These are phyloP conservation scores for Vimba vimba DNA, from an alignment of 2,113 vertebrate species.

Conservation along the genomic window DNA sequence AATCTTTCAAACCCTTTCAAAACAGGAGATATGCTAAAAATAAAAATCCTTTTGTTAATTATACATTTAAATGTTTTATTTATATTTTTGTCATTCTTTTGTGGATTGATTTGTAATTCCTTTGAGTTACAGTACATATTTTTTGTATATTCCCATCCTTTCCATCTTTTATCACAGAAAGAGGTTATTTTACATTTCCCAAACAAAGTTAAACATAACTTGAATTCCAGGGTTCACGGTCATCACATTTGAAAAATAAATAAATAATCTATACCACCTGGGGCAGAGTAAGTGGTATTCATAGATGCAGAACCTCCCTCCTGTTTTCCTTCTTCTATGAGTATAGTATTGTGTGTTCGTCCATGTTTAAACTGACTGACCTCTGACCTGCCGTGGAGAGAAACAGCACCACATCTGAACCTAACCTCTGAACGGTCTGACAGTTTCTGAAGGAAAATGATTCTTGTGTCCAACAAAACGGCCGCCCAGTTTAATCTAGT, in stretches of 20 bases:
- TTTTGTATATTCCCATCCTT: neutral
- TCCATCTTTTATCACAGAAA: neutral
- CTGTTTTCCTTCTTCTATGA: neutral
- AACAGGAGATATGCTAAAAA: neutral
- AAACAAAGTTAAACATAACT: neutral
- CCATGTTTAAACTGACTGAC: conserved; percentile 10
- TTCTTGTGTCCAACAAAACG: conserved; percentile 8
- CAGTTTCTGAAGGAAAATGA: too few species aligned
- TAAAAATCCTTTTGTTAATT: neutral
- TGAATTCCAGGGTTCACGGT: neutral
- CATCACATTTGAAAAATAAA: neutral
- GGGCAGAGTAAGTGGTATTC: neutral
- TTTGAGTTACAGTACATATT: neutral
- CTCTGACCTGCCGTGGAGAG: neutral
- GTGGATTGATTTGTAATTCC: neutral
- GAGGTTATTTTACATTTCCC: neutral
- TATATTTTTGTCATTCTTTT: neutral
- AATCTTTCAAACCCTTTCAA: neutral
- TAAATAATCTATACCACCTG: neutral
- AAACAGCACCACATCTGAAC: neutral
- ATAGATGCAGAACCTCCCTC: neutral
- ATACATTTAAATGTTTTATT: neutral
- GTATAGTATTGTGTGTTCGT: neutral
- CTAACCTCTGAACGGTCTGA: neutral
- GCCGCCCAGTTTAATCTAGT: neutral